These are phyloP conservation scores for Dipus sagitta DNA, from an alignment of 2,797 vertebrate species.

Conservation along the genomic window DNA sequence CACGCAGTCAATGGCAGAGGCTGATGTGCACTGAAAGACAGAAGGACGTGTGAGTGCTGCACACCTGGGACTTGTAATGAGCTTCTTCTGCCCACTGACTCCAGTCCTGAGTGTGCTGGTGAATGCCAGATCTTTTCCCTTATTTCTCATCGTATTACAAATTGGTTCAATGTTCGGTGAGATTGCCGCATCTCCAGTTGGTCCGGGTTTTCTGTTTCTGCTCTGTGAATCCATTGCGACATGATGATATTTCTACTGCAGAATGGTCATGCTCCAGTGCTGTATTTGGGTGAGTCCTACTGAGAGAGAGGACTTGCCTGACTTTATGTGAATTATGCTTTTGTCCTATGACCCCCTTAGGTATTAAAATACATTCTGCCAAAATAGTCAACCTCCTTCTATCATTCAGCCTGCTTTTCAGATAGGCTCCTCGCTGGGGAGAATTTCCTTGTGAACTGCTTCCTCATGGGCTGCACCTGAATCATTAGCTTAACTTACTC, in stretches of 20 bases:
- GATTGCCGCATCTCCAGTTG: neutral
- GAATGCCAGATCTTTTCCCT: neutral
- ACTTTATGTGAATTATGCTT: neutral
- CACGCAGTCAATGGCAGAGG: neutral
- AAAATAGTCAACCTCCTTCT: neutral
- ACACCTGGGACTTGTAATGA: neutral
- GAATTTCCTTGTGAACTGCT: neutral
- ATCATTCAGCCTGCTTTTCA: neutral
- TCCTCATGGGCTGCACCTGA: neutral
- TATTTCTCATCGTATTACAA: neutral
- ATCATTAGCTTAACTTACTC: neutral
- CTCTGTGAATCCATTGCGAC: neutral
- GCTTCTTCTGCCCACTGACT: neutral
- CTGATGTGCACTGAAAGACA: neutral
- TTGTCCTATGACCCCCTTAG: too few relatives aligned
- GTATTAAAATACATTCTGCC: neutral
- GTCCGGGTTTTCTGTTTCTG: neutral
- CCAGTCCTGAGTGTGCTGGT: neutral
- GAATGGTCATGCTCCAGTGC: neutral
- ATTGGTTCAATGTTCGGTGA: neutral
- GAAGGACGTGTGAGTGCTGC: neutral
- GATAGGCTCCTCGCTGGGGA: neutral
- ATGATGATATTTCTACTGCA: neutral
- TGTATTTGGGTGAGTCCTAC: neutral
- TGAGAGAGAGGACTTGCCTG: neutral